Conservation (phyloP, 2,797 vertebrate genomes). For the Potorous gilbertii region DNA sequence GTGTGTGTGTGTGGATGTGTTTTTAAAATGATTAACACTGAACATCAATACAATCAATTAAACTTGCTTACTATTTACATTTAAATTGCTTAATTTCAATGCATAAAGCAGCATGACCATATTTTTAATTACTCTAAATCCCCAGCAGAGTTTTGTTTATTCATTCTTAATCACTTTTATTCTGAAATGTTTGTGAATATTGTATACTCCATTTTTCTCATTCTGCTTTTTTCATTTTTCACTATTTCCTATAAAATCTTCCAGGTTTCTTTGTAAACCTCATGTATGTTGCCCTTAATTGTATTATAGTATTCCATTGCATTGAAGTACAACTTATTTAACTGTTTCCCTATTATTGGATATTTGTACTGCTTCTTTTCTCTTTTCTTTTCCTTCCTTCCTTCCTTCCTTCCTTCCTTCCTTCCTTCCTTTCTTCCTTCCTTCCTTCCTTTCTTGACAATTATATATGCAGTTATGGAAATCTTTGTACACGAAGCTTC, state of each 20-base stretch:
- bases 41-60: neutral
- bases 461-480: neutral
- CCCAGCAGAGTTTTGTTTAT: neutral
- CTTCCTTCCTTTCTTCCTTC: too few relatives aligned
- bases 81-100: neutral
- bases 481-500: neutral
- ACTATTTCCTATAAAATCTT: neutral
- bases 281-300: neutral
- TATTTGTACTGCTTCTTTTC: neutral
- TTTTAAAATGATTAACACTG: neutral
- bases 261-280: neutral
- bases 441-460: neutral
- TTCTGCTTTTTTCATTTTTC: neutral
- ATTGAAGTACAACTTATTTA: neutral
- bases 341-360: neutral
- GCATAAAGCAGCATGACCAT: neutral
- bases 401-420: too few relatives aligned
- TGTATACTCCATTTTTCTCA: neutral
- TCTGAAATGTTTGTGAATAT: neutral
- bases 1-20: neutral
- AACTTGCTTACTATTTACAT: neutral
- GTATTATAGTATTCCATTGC: neutral
- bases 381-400: too few relatives aligned
- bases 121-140: neutral
- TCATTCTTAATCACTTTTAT: neutral